Conservation (phyloP, 2,888 invertebrate genomes). For the Pyrrhosoma nymphula region DNA sequence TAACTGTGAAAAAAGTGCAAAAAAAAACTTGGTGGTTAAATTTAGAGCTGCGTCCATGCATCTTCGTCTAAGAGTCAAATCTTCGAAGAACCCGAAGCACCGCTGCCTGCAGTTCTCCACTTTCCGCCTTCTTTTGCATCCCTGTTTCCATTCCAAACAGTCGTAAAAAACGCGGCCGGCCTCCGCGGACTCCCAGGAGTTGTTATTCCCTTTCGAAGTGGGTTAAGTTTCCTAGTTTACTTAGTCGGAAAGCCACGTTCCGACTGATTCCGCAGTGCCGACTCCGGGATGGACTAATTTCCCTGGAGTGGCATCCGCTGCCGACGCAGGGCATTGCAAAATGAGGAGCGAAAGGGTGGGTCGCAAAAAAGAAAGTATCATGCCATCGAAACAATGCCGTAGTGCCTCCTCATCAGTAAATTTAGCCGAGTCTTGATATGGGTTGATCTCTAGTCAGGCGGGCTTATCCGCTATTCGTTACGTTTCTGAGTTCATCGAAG, state of each 20-base stretch:
- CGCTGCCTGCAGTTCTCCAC: not conserved
- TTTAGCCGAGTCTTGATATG: not conserved
- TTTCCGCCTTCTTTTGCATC: not conserved
- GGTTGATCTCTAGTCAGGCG: not conserved
- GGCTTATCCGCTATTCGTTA: not conserved
- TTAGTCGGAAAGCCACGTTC: not conserved
- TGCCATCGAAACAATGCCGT: not conserved
- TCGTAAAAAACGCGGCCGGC: not conserved
- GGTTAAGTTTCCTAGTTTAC: not conserved
- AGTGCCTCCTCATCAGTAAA: not conserved
- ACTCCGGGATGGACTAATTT: not conserved
- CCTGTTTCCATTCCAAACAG: not conserved
- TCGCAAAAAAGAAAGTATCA: not conserved
- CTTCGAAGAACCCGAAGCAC: not conserved
- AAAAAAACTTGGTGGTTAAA: no score
- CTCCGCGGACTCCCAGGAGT: not conserved
- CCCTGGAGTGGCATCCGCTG: not conserved
- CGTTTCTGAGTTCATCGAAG: not conserved
- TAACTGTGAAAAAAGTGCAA: no score
- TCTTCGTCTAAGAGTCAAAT: not conserved
- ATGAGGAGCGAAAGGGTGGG: not conserved
- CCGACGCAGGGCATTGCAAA: not conserved
- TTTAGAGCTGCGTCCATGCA: not conserved
- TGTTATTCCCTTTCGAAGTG: conserved; percentile 13
- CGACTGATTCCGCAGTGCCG: not conserved